These are phyloP conservation scores for Cerceris rybyensis DNA, from an alignment of 2,888 invertebrate species.

Conservation along the genomic window DNA sequence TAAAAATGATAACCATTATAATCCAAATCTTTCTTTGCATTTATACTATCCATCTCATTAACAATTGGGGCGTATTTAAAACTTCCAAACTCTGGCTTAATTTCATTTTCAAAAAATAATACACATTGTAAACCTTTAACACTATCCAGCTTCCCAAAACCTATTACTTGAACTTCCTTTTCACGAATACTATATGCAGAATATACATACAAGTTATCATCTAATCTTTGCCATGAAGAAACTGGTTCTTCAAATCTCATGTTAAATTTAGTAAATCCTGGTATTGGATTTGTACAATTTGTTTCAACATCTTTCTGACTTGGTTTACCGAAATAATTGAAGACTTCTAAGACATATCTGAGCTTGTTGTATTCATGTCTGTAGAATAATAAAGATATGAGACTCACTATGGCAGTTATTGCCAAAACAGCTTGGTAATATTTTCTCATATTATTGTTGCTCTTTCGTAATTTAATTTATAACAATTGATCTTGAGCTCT, in stretches of 20 bases:
- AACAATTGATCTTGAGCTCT: neutral
- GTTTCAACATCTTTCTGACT: slow-evolving; percentile 83
- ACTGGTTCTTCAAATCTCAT: slow-evolving; percentile 84
- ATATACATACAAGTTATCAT: slow-evolving; percentile 86
- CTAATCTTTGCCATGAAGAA: slow-evolving; percentile 87
- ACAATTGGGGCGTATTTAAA: slow-evolving; percentile 68
- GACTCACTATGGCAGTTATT: slow-evolving; percentile 88
- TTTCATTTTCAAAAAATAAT: slow-evolving; percentile 85
- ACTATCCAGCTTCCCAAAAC: slow-evolving; percentile 84
- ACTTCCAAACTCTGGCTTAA: slow-evolving; percentile 83
- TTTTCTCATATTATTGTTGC: slow-evolving; percentile 86
- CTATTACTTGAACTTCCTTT: slow-evolving; percentile 85
- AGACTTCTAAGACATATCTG: slow-evolving; percentile 91
- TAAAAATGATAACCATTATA: slow-evolving; percentile 84
- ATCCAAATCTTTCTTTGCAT: slow-evolving; percentile 81
- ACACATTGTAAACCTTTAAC: slow-evolving; percentile 87
- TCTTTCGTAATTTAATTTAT: neutral
- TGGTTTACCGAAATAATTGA: slow-evolving; percentile 92
- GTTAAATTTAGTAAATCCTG: slow-evolving; percentile 40
- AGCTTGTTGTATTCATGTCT: slow-evolving; percentile 93
- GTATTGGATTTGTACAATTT: slow-evolving; percentile 79
- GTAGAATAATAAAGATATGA: slow-evolving; percentile 90
- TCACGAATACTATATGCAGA: slow-evolving; percentile 86
- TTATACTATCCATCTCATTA: slow-evolving; percentile 78
- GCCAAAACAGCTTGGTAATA: slow-evolving; percentile 91